Percentiles rank a stretch among this genome's conserved stretches.
Evolutionary conservation across 2,113 vertebrate genomes (phyloP).

Genomic region (Pipa parva): DNA sequence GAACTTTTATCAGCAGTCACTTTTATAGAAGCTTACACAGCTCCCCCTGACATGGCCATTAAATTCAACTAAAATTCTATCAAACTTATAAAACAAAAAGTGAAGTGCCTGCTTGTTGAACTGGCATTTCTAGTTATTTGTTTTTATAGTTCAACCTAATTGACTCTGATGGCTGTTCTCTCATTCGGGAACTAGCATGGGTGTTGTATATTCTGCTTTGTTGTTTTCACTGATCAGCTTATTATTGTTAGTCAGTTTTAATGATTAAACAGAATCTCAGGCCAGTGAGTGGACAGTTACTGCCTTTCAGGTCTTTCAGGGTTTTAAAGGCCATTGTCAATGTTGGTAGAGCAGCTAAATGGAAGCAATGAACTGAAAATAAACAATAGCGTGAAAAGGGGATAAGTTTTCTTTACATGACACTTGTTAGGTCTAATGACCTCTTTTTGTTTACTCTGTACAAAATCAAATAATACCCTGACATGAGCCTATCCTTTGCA

Average conservation of each 20-base stretch:
- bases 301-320: slow-evolving; percentile 26
- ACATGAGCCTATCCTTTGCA: not conserved
- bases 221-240: slow-evolving; percentile 14
- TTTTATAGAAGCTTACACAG: no score
- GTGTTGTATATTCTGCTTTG: slow-evolving; percentile 27
- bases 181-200: slow-evolving; percentile 12
- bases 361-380: not conserved
- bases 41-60: no score
- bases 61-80: no score
- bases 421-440: slow-evolving; percentile 1
- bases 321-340: slow-evolving; percentile 8
- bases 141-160: slow-evolving; percentile 13
- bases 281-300: not conserved
- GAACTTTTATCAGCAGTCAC: no score
- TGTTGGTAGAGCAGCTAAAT: slow-evolving; percentile 15
- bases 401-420: not conserved
- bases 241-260: slow-evolving; percentile 22
- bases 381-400: slow-evolving; percentile 8
- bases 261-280: slow-evolving; percentile 12
- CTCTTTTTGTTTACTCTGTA: not conserved
- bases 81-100: no score
- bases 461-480: not conserved
- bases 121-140: not conserved
- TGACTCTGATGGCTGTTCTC: not conserved
- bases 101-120: not conserved